These are phyloP conservation scores for Norana najaformis DNA, from an alignment of 2,888 invertebrate genomes.

Conservation along the genomic window DNA sequence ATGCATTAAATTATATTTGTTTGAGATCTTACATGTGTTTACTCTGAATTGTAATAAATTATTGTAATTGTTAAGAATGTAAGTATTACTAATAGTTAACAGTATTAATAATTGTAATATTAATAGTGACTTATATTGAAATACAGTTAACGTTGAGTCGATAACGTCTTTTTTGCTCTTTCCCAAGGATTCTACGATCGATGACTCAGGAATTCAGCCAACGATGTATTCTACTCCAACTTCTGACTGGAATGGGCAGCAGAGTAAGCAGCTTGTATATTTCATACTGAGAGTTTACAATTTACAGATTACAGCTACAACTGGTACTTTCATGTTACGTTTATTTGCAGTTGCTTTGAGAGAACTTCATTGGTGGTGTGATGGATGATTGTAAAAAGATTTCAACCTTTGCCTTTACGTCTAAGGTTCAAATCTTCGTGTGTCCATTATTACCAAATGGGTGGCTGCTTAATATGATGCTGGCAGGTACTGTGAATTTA, in stretches of 20 bases:
- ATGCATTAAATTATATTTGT: neutral
- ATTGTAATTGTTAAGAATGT: neutral
- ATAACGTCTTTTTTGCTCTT: neutral
- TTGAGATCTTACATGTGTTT: neutral
- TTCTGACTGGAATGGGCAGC: slow-evolving; percentile 15
- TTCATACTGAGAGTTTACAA: neutral
- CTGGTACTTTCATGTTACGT: too few relatives aligned
- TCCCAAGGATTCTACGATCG: neutral
- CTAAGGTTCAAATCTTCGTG: neutral
- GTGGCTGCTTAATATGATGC: neutral
- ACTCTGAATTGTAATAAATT: neutral
- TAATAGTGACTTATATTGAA: neutral
- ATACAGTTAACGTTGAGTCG: neutral
- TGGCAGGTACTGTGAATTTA: neutral
- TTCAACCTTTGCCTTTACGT: neutral
- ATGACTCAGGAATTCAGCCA: slow-evolving; percentile 9
- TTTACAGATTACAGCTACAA: too few relatives aligned
- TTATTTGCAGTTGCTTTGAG: neutral
- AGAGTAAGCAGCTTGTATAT: neutral
- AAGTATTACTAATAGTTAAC: too few relatives aligned
- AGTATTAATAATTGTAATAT: neutral
- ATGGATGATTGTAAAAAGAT: neutral
- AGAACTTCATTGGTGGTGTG: neutral
- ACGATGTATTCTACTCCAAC: neutral
- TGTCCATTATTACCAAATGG: neutral